Evolutionary conservation across 2,888 invertebrate species (phyloP), one percentile per base, ranked within the genome.

Genomic region (Caenorhabditis imperialis): DNA sequence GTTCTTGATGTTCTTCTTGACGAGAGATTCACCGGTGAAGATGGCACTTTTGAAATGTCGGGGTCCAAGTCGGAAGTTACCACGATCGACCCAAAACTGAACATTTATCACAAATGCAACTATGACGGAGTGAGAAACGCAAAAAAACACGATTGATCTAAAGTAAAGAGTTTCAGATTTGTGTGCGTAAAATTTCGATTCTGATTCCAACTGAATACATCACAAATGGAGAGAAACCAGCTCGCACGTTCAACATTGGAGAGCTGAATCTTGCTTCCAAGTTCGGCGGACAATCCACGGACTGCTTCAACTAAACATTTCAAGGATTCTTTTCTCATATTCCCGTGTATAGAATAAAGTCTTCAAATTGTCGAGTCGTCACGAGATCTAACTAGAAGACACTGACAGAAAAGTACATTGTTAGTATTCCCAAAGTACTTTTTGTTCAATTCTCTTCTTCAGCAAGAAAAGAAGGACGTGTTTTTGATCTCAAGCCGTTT

Each of bases 1-100:
- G 81, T 77, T 38, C 76, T 83, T 23, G 86, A 86, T 61, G 84
- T 84, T 37, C 72, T 86, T 18, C 76, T 86, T 55, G 84, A 81
- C 51, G 84, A 84, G 45, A 75, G 81, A 37, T 77, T 83, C 42
- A 79, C 84, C 14, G 78, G 79, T 33, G 70, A 58, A 12, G 67
- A 80, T 20, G 86, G 86, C 40, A 77, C 75, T 12, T 86, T 86
- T 75, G 77, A 83, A 37, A 70, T 83, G 76, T 42, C 45, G 27
- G 80, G 80, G 45, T 54, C 60, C n/a, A 80, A 80, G 50, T 73
- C 75, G 6, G 80, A 80, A 69, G 57, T 79, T 18, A 70, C 75
- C 16, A 76, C 76, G 12, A 80, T 80, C 38, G 80, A 80, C 40
- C 80, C 80, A 40, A 77, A 80, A 54, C 44, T 77, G 44, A 79